A percentile compares a stretch with the other conserved stretches of the same genome.
Conservation (phyloP, 2,797 vertebrate species). For the Tolypeutes matacus region DNA sequence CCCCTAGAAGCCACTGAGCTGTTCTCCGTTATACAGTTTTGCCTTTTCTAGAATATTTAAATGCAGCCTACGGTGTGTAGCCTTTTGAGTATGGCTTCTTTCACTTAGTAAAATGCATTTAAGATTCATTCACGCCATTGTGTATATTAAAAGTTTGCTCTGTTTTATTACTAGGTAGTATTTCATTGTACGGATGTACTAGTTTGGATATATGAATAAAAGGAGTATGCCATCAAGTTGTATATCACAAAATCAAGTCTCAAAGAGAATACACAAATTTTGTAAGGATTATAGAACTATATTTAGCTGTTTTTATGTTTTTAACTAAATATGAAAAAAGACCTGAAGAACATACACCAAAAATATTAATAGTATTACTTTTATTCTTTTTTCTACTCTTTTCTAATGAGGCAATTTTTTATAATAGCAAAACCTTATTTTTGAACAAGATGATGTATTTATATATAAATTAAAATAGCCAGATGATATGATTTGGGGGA, state of each 20-base stretch:
- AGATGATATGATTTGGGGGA: not conserved
- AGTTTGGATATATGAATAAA: constrained; percentile 18
- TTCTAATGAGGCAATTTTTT: not conserved
- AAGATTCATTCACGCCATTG: not conserved
- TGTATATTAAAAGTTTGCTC: not conserved
- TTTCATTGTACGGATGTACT: too few relatives aligned
- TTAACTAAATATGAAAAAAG: not conserved
- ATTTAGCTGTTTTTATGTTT: not conserved
- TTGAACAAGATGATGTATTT: not conserved
- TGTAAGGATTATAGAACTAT: not conserved
- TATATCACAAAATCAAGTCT: not conserved
- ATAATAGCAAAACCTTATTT: not conserved
- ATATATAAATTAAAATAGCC: not conserved
- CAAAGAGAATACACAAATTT: not conserved
- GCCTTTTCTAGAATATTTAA: not conserved
- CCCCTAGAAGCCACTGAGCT: not conserved
- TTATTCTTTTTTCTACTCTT: constrained; percentile 11
- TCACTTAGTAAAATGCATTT: not conserved
- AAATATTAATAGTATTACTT: not conserved
- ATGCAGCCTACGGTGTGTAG: not conserved
- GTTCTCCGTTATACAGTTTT: not conserved
- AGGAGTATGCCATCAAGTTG: not conserved
- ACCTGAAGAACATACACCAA: not conserved
- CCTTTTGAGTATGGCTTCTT: not conserved
- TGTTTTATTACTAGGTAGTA: not conserved